Evolutionary conservation across 2,113 vertebrate genomes (phyloP).

Genomic region (Callaeas wilsoni): DNA sequence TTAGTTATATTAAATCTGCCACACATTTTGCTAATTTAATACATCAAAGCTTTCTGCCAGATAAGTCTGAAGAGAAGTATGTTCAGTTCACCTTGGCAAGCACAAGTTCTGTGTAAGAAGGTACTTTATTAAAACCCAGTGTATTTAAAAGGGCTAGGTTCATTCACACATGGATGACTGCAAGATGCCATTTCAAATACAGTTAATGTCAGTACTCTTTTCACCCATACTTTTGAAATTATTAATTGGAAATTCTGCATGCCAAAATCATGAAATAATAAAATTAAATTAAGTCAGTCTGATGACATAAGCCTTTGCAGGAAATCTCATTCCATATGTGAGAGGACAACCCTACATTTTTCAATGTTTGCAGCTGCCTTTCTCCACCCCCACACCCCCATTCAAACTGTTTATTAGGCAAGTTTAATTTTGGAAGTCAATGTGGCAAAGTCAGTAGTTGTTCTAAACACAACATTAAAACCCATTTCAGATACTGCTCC

Average conservation of each 20-base stretch:
- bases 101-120: conserved; percentile 21
- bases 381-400: neutral
- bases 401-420: neutral
- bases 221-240: conserved; percentile 62
- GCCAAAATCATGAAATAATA: conserved; percentile 69
- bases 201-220: conserved; percentile 31
- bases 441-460: neutral
- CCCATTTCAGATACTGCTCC: neutral
- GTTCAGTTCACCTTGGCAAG: conserved; percentile 48
- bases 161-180: conserved; percentile 43
- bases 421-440: neutral
- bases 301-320: conserved; percentile 67
- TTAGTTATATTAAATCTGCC: conserved; percentile 53
- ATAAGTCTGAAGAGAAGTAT: conserved; percentile 25
- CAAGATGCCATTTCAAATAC: conserved; percentile 56
- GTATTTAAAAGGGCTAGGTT: conserved; percentile 39
- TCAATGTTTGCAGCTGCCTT: neutral
- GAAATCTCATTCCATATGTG: conserved; percentile 67
- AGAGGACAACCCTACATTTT: neutral
- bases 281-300: conserved; percentile 73
- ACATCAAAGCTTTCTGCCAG: conserved; percentile 13
- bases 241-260: conserved; percentile 74
- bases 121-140: conserved; percentile 43
- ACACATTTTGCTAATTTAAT: conserved; percentile 59
- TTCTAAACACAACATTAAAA: neutral